phyloP scores from a whole-genome alignment of 2,113 vertebrate genomes.

The Anhinga rufa region DNA sequence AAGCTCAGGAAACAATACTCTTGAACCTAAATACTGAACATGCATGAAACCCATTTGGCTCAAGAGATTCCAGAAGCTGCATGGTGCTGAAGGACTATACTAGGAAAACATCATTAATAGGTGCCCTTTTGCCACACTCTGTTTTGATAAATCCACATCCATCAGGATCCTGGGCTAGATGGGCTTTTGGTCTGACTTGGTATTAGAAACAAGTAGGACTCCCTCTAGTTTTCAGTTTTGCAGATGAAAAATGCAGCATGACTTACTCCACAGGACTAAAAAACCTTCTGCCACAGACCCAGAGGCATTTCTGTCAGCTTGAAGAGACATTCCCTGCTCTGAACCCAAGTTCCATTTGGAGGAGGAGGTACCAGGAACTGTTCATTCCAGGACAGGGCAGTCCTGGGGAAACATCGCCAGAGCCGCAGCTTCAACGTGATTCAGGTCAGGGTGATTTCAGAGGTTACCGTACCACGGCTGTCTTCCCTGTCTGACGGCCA shows the following conservation, averaged over 20 bases:
- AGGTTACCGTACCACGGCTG: background rate
- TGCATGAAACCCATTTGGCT: background rate
- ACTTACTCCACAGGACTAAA: background rate
- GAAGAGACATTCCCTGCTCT: background rate
- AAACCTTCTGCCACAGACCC: background rate
- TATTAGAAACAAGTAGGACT: background rate
- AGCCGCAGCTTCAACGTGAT: background rate
- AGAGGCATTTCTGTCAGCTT: background rate
- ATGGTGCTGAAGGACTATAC: background rate
- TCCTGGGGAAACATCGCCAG: background rate
- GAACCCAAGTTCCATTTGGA: background rate
- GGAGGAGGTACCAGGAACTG: constrained; percentile 19
- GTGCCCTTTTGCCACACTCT: background rate
- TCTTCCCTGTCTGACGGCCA: background rate
- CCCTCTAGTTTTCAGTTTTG: background rate
- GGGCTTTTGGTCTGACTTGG: background rate
- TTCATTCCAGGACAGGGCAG: constrained; percentile 28
- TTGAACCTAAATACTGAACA: background rate
- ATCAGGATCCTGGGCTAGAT: background rate
- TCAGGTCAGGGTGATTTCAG: constrained; percentile 32
- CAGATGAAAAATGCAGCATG: background rate
- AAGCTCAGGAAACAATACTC: background rate
- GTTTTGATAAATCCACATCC: background rate
- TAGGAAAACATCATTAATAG: background rate
- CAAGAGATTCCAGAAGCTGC: background rate